Conservation (phyloP, 2,797 vertebrate genomes). For the Hozukius guyotensis region DNA sequence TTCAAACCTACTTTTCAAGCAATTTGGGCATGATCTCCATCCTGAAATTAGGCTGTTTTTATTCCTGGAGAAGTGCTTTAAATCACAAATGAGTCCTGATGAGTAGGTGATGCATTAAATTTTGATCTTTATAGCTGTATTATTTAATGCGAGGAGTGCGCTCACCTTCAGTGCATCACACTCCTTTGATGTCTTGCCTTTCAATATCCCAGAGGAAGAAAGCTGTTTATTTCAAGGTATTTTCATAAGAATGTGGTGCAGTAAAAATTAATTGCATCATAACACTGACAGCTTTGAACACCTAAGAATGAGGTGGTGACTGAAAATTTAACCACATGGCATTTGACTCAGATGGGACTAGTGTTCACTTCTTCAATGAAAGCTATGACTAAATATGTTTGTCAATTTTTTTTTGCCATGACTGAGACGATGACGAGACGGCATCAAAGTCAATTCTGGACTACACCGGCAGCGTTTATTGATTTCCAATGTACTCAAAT, state of each 20-base stretch:
- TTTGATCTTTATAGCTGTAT: constrained; percentile 55
- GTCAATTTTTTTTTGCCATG: background rate
- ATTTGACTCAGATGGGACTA: background rate
- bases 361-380: background rate
- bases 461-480: too few species aligned
- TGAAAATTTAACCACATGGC: background rate
- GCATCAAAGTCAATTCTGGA: background rate
- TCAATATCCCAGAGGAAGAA: constrained; percentile 41
- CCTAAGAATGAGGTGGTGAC: constrained; percentile 7
- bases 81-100: constrained; percentile 66
- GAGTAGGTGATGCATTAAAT: constrained; percentile 57
- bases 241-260: constrained; percentile 33
- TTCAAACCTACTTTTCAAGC: constrained; percentile 38
- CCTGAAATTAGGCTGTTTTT: constrained; percentile 54
- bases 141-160: constrained; percentile 48
- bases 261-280: constrained; percentile 23
- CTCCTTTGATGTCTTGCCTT: constrained; percentile 60
- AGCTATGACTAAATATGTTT: background rate
- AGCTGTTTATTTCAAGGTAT: constrained; percentile 58
- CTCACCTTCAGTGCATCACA: constrained; percentile 55
- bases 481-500: too few species aligned
- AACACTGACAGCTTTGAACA: constrained; percentile 17
- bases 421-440: background rate
- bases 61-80: constrained; percentile 49
- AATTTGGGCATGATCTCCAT: constrained; percentile 29